Conservation (phyloP, 2,797 vertebrate species). For the Paguma larvata region DNA sequence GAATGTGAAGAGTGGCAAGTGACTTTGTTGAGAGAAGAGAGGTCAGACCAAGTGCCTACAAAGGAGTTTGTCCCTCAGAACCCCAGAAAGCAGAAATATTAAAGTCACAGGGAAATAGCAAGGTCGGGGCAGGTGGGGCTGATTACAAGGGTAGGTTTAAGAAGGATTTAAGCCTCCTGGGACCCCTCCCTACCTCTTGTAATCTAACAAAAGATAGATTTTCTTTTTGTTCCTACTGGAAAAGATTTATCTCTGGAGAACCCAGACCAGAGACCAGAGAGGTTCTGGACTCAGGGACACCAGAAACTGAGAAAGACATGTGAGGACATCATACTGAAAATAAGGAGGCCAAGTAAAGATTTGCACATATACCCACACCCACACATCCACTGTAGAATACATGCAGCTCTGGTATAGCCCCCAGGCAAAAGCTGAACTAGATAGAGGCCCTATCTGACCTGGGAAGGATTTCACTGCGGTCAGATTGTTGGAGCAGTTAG, state of each 20-base stretch:
- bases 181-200: no score
- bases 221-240: neutral
- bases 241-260: conserved; percentile 15
- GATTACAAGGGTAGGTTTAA: neutral
- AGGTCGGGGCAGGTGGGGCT: neutral
- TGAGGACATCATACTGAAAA: neutral
- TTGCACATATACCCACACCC: neutral
- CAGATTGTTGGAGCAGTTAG: neutral
- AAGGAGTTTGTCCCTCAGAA: neutral
- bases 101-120: neutral
- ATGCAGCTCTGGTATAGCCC: neutral
- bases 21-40: neutral
- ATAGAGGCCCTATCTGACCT: neutral
- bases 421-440: neutral
- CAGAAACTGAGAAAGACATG: neutral
- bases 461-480: neutral
- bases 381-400: neutral
- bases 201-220: neutral
- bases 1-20: neutral
- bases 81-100: neutral
- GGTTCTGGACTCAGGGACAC: neutral
- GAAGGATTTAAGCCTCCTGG: neutral
- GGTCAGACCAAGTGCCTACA: neutral
- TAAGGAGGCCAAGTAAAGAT: neutral
- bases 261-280: neutral